Conservation (phyloP, 2,888 invertebrate genomes). For the Lutraria lutraria region DNA sequence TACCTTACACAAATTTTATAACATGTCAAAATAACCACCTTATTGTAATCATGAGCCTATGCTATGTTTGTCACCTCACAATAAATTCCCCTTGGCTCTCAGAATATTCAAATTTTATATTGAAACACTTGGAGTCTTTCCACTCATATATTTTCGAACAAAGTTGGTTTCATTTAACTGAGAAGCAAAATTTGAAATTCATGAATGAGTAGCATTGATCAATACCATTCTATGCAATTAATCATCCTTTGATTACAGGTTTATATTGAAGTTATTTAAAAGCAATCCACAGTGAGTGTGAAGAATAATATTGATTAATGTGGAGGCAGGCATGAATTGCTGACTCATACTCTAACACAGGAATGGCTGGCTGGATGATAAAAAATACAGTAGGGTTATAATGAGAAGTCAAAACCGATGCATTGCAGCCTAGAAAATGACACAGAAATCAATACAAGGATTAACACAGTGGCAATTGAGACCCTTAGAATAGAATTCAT, state of each 20-base stretch:
- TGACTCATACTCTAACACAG: conserved; percentile 10
- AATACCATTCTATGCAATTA: neutral
- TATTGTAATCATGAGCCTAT: no score
- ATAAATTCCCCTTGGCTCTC: no score
- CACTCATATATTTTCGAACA: neutral
- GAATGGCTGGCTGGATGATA: neutral
- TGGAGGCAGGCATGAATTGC: neutral
- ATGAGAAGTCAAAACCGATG: neutral
- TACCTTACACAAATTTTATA: no score
- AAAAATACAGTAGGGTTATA: neutral
- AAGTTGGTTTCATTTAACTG: neutral
- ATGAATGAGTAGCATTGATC: neutral
- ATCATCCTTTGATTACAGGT: neutral
- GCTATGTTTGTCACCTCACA: no score
- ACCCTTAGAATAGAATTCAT: no score
- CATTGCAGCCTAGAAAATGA: neutral
- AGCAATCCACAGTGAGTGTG: conserved; percentile 1
- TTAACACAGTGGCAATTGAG: neutral
- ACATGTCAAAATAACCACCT: no score
- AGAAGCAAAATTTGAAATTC: neutral
- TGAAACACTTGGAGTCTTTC: no score
- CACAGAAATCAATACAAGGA: neutral
- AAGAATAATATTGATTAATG: conserved; percentile 16
- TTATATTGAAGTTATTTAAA: conserved; percentile 10
- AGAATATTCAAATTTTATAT: no score